A percentile compares a stretch with the other conserved stretches of the same genome.
These are phyloP conservation scores for Neuroscelio doddi DNA, from an alignment of 2,888 invertebrate genomes.

Conservation along the genomic window DNA sequence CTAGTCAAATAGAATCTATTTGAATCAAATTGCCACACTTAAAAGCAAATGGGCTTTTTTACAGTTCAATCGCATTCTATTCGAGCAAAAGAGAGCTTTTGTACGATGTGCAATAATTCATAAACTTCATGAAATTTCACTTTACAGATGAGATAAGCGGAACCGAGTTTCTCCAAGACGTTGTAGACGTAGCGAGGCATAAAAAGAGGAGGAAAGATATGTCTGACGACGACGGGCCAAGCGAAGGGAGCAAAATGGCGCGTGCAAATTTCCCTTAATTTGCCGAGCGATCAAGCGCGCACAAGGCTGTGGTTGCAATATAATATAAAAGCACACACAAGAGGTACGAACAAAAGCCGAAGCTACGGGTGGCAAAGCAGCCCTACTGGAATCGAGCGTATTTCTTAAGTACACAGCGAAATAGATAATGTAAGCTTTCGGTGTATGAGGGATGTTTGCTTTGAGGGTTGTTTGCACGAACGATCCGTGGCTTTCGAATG, in stretches of 20 bases:
- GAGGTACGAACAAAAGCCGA: conserved; percentile 38
- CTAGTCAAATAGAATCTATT: too few relatives aligned
- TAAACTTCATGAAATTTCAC: too few relatives aligned
- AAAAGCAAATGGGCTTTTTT: too few relatives aligned
- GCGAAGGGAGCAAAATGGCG: conserved; percentile 19
- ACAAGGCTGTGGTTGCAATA: conserved; percentile 12
- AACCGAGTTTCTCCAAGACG: too few relatives aligned
- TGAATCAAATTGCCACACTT: too few relatives aligned
- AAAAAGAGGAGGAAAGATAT: too few relatives aligned
- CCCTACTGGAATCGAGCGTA: conserved; percentile 51
- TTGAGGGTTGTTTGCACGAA: conserved; percentile 61
- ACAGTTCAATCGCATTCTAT: too few relatives aligned
- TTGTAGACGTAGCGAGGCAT: too few relatives aligned
- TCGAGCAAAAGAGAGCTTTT: too few relatives aligned
- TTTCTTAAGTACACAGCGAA: conserved; percentile 64
- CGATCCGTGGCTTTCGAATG: conserved; percentile 52
- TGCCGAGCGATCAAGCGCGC: conserved; percentile 10
- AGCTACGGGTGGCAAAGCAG: conserved; percentile 41
- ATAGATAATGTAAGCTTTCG: conserved; percentile 64
- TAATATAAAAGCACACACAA: conserved; percentile 20
- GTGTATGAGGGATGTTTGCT: conserved; percentile 62
- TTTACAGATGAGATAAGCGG: too few relatives aligned
- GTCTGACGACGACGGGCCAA: too few relatives aligned
- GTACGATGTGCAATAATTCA: too few relatives aligned
- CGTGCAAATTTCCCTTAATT: conserved; percentile 38